A percentile compares a stretch with the other conserved stretches of the same genome.
Evolutionary conservation across 2,888 invertebrate genomes (phyloP).

Genomic region (Entomobrya proxima): DNA sequence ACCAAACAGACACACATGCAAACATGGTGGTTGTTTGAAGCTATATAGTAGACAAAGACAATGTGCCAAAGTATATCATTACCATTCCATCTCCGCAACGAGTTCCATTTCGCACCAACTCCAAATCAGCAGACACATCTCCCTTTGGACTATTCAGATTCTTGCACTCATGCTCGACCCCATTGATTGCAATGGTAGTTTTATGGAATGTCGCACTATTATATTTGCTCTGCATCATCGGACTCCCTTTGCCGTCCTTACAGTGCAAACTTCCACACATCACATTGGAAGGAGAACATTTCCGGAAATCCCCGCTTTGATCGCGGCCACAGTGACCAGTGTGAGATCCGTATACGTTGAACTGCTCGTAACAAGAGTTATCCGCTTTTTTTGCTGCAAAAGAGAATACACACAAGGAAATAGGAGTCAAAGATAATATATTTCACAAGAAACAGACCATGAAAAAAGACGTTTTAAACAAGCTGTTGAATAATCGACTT

Average conservation of each 20-base stretch:
- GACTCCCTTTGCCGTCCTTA: conserved; percentile 89
- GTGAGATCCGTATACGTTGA: conserved; percentile 95
- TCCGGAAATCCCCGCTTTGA: conserved; percentile 84
- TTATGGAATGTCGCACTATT: conserved; percentile 85
- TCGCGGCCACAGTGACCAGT: conserved; percentile 97
- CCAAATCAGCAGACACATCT: conserved; percentile 79
- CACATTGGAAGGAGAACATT: conserved; percentile 91
- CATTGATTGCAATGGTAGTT: conserved; percentile 92
- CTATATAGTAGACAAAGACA: conserved; percentile 14
- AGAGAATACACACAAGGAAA: not conserved
- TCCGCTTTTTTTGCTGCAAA: conserved; percentile 69
- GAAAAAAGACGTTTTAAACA: conserved; percentile 62
- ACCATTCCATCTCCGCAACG: conserved; percentile 93
- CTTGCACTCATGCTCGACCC: conserved; percentile 97
- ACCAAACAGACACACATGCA: conserved; percentile 14
- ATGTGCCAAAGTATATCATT: conserved; percentile 71
- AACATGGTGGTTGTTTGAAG: not conserved
- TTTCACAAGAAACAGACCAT: conserved; percentile 54
- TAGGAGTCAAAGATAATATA: conserved; percentile 12
- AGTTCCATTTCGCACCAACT: conserved; percentile 94
- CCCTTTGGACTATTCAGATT: conserved; percentile 73
- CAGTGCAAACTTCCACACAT: conserved; percentile 97
- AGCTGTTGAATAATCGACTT: conserved; percentile 66
- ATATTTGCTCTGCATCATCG: conserved; percentile 87
- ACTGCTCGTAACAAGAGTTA: conserved; percentile 80